Base-by-base conservation (phyloP, 1,140 invertebrate genomes). In the Zaprionus taronus region DNA sequence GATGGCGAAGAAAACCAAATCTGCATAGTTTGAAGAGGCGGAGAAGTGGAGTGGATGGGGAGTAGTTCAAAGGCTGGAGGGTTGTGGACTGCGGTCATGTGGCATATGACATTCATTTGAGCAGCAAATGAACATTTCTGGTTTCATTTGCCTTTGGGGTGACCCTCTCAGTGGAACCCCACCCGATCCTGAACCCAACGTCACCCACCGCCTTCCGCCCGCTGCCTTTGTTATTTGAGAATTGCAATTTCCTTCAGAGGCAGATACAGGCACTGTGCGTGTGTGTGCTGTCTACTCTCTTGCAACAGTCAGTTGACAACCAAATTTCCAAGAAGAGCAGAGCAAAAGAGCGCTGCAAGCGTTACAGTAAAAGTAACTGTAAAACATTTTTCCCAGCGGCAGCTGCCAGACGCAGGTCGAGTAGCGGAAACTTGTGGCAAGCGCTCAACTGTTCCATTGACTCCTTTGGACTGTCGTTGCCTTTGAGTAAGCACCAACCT, bases 61-160 rank as follows among this genome's bases (percentile, higher is more conserved):
- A 12, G 14, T 2, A n/a, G 38, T 0, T 15, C 2, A 7, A 15
- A 2, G 41, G 7, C 2, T 14, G 41, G 20, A 11, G 6, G 44
- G 7, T 4, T 34, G 9, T 34, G 31, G 9, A 20, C 47, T 51
- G 47, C 11, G 47, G 47, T 51, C 47, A 24, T 12, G 11, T 24
- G 47, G 20, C 47, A 51, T 51, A 51, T 51, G 47, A 51, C 47
- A 51, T 51, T 51, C 12, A 51, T 51, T 51, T 51, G 47, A 51
- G 47, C 47, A 12, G 47, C 5, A 51, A 51, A 51, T 14, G 47
- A 24, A 51, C 47, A 51, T 22, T 51, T 24, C 20, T 51, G 20
- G 47, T 24, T 24, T 22, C 47, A 14, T 51, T 51, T 24, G 47
- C 47, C 47, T 22, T 20, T 22, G 20, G 47, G 11, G 3, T 14